Conservation (phyloP, 2,113 vertebrate species). For the Brachyhypopomus gauderio region DNA sequence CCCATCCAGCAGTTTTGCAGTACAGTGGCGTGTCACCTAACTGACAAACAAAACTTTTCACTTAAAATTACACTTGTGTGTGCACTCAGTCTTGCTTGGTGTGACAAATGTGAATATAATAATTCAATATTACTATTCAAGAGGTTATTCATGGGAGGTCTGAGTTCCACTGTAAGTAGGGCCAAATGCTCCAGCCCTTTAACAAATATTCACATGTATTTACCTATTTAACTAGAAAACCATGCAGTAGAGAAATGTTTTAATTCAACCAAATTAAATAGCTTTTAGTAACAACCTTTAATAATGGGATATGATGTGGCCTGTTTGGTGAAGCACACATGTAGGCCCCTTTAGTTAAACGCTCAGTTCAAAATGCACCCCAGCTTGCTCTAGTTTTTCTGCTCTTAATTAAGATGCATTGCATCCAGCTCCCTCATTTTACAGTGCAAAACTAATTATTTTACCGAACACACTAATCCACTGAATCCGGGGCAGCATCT, state of each 20-base stretch:
- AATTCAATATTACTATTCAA: too few relatives aligned
- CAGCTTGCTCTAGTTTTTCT: neutral
- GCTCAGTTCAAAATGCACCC: neutral
- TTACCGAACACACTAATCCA: neutral
- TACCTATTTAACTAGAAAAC: neutral
- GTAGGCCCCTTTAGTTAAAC: neutral
- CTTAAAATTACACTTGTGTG: too few relatives aligned
- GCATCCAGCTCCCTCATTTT: neutral
- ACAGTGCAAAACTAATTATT: constrained; percentile 6
- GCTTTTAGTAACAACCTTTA: neutral
- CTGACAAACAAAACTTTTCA: too few relatives aligned
- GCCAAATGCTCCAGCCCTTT: too few relatives aligned
- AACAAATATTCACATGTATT: neutral
- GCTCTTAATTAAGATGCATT: constrained; percentile 1
- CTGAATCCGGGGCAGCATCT: constrained; percentile 3
- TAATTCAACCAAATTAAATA: neutral
- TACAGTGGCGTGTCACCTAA: too few relatives aligned
- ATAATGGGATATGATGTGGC: neutral
- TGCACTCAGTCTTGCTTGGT: too few relatives aligned
- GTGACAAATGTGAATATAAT: too few relatives aligned
- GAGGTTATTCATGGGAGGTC: too few relatives aligned
- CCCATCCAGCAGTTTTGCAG: too few relatives aligned
- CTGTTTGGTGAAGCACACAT: neutral
- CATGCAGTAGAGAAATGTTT: neutral
- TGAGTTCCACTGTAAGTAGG: too few relatives aligned